These are phyloP conservation scores for Ochropleura plecta DNA, from an alignment of 2,888 invertebrate species.

Conservation along the genomic window DNA sequence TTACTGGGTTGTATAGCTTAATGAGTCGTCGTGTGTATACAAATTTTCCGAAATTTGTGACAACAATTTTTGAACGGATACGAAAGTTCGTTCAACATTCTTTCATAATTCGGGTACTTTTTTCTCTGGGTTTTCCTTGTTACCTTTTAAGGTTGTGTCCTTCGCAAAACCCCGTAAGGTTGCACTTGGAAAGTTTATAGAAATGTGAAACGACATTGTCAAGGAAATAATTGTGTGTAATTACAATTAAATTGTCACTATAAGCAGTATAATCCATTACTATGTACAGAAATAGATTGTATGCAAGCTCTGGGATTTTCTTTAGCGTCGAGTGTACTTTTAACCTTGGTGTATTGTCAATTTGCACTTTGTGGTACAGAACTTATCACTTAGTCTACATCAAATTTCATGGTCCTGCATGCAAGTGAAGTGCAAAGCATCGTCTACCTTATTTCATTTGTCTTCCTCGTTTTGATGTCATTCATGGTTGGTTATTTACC, in stretches of 20 bases:
- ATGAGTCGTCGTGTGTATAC: neutral
- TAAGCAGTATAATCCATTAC: conserved; percentile 5
- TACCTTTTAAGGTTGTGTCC: conserved; percentile 28
- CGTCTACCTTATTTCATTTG: conserved; percentile 1
- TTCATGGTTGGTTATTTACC: neutral
- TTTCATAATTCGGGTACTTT: conserved; percentile 47
- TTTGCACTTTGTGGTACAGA: conserved; percentile 51
- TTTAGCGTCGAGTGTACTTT: conserved; percentile 24
- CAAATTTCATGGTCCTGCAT: conserved; percentile 38
- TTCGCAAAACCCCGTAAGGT: conserved; percentile 38
- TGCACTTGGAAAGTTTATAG: conserved; percentile 48
- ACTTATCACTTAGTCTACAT: conserved; percentile 49
- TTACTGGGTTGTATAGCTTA: neutral
- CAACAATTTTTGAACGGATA: conserved; percentile 47
- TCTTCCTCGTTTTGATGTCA: conserved; percentile 12
- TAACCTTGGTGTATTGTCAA: conserved; percentile 31
- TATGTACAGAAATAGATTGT: conserved; percentile 37
- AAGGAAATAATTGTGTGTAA: conserved; percentile 46
- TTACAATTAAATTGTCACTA: conserved; percentile 27
- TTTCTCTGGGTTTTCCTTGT: conserved; percentile 55
- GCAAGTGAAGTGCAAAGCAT: neutral
- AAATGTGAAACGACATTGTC: conserved; percentile 46
- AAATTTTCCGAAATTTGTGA: conserved; percentile 40
- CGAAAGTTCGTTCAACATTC: conserved; percentile 55
- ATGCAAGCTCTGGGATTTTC: conserved; percentile 20